Base-by-base conservation (phyloP, 2,797 vertebrate genomes). In the Hemibagrus guttatus region DNA sequence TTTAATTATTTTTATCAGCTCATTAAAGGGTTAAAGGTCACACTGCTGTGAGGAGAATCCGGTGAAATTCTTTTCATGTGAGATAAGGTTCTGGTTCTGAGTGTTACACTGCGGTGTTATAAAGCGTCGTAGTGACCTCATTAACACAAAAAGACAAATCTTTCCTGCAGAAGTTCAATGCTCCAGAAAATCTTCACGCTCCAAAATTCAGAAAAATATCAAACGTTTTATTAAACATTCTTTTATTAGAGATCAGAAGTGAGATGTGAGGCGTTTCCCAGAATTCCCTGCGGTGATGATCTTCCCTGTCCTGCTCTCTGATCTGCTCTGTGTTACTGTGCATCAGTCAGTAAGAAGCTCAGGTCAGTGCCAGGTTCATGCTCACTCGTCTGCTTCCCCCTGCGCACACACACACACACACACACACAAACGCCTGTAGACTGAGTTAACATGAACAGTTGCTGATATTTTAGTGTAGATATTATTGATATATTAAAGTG, bases 351-450 rank as follows among this genome's bases (percentile, higher is more conserved):
- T 85, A 97, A 94, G 92, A 97, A 97, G 92, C 96, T 97, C 92
- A 97, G 95, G 90, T 97, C 96, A 90, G 93, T 94, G 83, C 95
- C 96, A 59, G 95, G 94, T 35, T 96, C 92, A 3, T 95, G 95
- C 90, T 97, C 97, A 54, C 93, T 95, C 23, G 95, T 81, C 42
- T 92, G 89, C 87, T 96, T 94, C n/a, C 95, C 95, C 91, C 96
- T 97, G 82, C 6, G n/a, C 49, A 92, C 91, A 39, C 4, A 31
- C 4, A 42, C n/a, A n/a, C 49, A 92, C 91, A 39, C 4, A 31
- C 4, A 85, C 21, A 82, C 66, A 86, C 6, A 35, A 66, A 63
- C 1, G 12, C 14, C 39, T 72, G 13, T 46, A 72, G 3, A 23
- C 16, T 5, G 9, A 11, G 6, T n/a, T n/a, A 16, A 49, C 14